Percentiles rank a stretch among this genome's conserved stretches.
Evolutionary conservation across 2,113 vertebrate genomes (phyloP).

Genomic region (Campylomormyrus numenius): DNA sequence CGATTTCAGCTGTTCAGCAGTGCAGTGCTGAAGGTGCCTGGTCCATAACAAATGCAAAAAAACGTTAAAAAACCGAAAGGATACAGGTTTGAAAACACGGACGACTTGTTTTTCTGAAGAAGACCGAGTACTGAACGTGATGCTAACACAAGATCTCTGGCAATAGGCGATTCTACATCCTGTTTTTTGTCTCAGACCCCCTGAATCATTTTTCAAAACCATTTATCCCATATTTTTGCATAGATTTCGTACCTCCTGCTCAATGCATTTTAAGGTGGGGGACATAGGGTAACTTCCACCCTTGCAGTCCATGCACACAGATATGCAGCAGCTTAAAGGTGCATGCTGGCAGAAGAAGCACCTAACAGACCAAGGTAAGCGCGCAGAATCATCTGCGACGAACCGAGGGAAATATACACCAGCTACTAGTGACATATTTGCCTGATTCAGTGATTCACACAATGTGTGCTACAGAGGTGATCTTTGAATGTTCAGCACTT

Average conservation of each 20-base stretch:
- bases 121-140: background rate
- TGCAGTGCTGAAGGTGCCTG: background rate
- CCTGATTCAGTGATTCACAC: background rate
- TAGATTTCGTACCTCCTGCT: background rate
- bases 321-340: background rate
- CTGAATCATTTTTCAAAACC: background rate
- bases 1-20: background rate
- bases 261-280: background rate
- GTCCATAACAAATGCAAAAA: background rate
- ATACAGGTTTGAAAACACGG: background rate
- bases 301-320: background rate
- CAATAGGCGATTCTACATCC: background rate
- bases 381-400: too few species aligned
- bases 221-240: background rate
- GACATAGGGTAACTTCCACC: background rate
- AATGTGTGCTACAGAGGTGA: background rate
- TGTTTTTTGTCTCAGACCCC: background rate
- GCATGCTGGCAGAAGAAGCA: conserved; percentile 43
- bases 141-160: background rate
- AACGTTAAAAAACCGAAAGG: background rate
- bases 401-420: background rate
- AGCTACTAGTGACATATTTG: background rate
- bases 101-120: background rate
- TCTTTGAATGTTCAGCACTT: background rate
- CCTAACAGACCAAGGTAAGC: conserved; percentile 44